Percentiles rank a stretch among this genome's conserved stretches.
phyloP scores from a whole-genome alignment of 2,113 vertebrate species.

The Gymnarchus niloticus region DNA sequence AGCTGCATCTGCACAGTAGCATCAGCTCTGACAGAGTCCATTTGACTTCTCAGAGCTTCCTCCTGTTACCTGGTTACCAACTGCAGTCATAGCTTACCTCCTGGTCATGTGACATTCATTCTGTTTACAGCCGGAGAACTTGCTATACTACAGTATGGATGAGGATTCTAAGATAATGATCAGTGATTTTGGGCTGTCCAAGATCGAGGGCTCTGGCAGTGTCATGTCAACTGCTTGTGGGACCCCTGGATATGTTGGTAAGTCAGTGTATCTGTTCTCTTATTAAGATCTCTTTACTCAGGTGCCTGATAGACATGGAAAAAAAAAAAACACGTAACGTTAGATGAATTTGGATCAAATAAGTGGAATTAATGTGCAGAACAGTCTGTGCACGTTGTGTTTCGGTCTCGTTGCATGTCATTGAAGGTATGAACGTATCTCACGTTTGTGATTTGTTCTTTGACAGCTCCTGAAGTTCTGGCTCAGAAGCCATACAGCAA shows the following conservation, averaged over 20 bases:
- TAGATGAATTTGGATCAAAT: not conserved
- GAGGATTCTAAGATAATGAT: slow-evolving; percentile 99
- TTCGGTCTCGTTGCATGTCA: not conserved
- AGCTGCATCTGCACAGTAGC: not conserved
- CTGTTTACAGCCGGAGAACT: slow-evolving; percentile 80
- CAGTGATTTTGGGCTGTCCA: slow-evolving; percentile 92
- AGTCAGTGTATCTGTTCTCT: not conserved
- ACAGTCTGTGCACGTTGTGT: not conserved
- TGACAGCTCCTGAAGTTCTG: slow-evolving; percentile 86
- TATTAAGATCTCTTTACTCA: not conserved
- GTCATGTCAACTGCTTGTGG: slow-evolving; percentile 95
- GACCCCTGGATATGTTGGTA: slow-evolving; percentile 93
- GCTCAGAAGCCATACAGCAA: slow-evolving; percentile 98
- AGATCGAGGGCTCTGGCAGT: slow-evolving; percentile 84
- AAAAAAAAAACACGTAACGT: not conserved
- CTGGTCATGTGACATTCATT: slow-evolving; percentile 4
- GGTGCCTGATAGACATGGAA: not conserved
- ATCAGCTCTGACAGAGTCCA: not conserved
- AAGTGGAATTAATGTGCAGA: not conserved
- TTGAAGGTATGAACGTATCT: not conserved
- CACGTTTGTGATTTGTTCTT: not conserved
- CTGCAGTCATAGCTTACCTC: not conserved
- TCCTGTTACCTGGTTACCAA: not conserved
- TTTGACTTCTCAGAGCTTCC: not conserved
- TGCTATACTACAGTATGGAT: slow-evolving; percentile 92